These are phyloP conservation scores for Trissolcus basalis DNA, from an alignment of 1,140 invertebrate species.

Conservation along the genomic window DNA sequence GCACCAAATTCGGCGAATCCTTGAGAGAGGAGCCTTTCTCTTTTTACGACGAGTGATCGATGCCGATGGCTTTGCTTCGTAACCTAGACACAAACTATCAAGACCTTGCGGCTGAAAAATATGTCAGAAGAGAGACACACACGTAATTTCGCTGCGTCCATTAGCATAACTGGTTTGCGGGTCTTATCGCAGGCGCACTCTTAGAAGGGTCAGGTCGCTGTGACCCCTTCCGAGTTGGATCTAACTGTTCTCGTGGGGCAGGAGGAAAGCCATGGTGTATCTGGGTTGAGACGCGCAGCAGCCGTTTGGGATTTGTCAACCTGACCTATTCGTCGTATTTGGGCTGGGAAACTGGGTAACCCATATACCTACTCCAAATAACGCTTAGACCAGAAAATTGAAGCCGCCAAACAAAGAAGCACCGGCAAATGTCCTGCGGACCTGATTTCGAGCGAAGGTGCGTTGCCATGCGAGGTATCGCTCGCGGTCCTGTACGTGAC, in stretches of 20 bases:
- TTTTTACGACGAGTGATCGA: slow-evolving; percentile 27
- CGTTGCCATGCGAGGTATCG: too few relatives aligned
- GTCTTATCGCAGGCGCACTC: neutral
- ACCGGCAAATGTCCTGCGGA: neutral
- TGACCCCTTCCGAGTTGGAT: neutral
- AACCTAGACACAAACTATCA: slow-evolving; percentile 61
- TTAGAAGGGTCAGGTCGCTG: too few relatives aligned
- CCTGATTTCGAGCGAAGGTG: neutral
- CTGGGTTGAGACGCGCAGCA: too few relatives aligned
- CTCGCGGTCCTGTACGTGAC: too few relatives aligned
- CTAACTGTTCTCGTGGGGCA: slow-evolving; percentile 8
- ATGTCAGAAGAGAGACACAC: neutral
- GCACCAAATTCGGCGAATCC: slow-evolving; percentile 64
- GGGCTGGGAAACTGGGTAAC: slow-evolving; percentile 32
- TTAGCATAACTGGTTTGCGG: slow-evolving; percentile 42
- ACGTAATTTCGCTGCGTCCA: slow-evolving; percentile 4
- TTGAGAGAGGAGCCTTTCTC: slow-evolving; percentile 46
- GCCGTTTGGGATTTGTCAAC: neutral
- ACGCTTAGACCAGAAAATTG: slow-evolving; percentile 5
- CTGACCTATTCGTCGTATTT: slow-evolving; percentile 1
- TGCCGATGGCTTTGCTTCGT: slow-evolving; percentile 14
- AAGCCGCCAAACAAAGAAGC: slow-evolving; percentile 2
- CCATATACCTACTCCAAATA: slow-evolving; percentile 32
- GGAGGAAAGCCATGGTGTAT: too few relatives aligned
- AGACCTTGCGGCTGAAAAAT: slow-evolving; percentile 65